Evolutionary conservation across 2,888 invertebrate species (phyloP), one percentile per base, ranked within the genome.

Genomic region (Dryobota labecula): DNA sequence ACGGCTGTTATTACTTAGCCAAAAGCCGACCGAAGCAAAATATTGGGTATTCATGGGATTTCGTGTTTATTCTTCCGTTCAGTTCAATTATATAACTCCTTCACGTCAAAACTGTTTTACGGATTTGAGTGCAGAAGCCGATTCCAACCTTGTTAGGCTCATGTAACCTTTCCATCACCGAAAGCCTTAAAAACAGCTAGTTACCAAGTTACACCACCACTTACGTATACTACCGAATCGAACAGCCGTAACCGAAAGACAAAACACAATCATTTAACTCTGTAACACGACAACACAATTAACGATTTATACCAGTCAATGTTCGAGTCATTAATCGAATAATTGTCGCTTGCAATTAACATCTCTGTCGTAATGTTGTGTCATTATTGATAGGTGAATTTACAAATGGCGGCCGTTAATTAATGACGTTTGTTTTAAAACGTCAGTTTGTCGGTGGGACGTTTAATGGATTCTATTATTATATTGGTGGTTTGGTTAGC

Each of bases 271-370:
- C 27, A 58, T 80, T 80, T 53, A 73, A 66, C 64, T 68, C 38
- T 53, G 71, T 56, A 68, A 80, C 73, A 76, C 62, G 56, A 76
- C 73, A 80, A 73, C 56, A 75, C 72, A 80, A 82, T 84, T 82
- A 84, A 73, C 70, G 51, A 83, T 84, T 84, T 62, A 77, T 58
- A 70, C 36, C 53, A 67, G 70, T 76, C 73, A 76, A 70, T 41
- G 63, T 65, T 62, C 57, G 61, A 53, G 49, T 61, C 79, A 83
- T 84, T 85, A 87, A 81, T 84, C 83, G 84, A 87, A 87, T 83
- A 81, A 78, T 82, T 88, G 80, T 84, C 75, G 73, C 72, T 78
- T 72, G 81, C 78, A 84, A 88, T 86, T 86, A 86, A 73, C 80
- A 79, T 83, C 75, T 79, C 68, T 38, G 60, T 43, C 41, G 79